Evolutionary conservation across 2,888 invertebrate genomes (phyloP).

Genomic region (Geophilus truncorum): DNA sequence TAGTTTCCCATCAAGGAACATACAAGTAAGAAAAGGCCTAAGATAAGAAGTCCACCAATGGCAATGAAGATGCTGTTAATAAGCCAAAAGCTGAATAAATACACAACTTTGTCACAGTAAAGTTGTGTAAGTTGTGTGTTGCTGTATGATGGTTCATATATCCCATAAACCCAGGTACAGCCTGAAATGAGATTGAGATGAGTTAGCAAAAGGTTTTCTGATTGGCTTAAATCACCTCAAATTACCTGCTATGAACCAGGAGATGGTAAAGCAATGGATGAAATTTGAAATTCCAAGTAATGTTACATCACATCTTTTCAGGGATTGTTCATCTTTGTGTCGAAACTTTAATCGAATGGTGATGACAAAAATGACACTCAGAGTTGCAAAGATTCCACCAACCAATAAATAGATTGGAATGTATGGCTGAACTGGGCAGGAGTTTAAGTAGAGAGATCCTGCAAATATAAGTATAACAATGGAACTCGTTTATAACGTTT

Average conservation of each 20-base stretch:
- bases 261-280: not conserved
- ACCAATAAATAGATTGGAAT: slow-evolving; percentile 8
- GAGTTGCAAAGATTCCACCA: not conserved
- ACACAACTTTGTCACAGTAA: not conserved
- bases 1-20: not conserved
- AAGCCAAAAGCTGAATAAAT: not conserved
- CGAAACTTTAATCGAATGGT: not conserved
- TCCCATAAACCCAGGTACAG: not conserved
- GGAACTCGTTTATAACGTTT: no score
- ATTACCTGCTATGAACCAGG: slow-evolving; percentile 16
- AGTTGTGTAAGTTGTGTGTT: not conserved
- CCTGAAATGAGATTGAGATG: not conserved
- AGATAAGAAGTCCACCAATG: not conserved
- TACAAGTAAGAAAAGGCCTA: not conserved
- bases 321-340: not conserved
- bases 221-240: not conserved
- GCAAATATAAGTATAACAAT: no score
- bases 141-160: not conserved
- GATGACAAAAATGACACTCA: not conserved
- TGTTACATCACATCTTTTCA: not conserved
- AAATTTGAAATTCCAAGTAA: slow-evolving; percentile 1
- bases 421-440: not conserved
- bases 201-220: no score
- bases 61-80: not conserved
- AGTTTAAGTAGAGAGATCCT: not conserved